These are phyloP conservation scores for Leptosomus discolor DNA, from an alignment of 2,113 vertebrate species.

Conservation along the genomic window DNA sequence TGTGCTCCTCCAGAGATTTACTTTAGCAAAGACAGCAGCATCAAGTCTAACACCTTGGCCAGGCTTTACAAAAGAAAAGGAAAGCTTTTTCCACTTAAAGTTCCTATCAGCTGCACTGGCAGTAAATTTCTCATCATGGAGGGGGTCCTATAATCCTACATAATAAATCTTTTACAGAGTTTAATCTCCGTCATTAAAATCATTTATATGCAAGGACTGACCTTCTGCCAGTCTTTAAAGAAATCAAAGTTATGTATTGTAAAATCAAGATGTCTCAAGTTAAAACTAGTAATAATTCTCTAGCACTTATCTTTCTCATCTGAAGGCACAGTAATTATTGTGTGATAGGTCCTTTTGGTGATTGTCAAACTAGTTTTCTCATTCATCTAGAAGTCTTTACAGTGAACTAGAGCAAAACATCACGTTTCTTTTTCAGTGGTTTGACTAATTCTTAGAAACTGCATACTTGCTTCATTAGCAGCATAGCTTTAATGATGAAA, in stretches of 20 bases:
- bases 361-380: neutral
- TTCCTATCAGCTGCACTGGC: neutral
- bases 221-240: neutral
- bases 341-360: neutral
- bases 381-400: neutral
- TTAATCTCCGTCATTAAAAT: neutral
- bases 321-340: neutral
- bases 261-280: neutral
- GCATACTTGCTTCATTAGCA: neutral
- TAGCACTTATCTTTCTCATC: neutral
- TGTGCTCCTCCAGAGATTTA: neutral
- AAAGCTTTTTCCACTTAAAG: neutral
- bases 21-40: neutral
- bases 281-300: neutral
- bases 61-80: neutral
- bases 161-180: conserved; percentile 9
- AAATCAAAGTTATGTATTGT: neutral
- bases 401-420: neutral
- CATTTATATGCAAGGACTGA: neutral
- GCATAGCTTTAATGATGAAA: neutral
- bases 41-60: neutral
- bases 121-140: neutral
- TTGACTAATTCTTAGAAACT: neutral
- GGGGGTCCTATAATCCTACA: neutral
- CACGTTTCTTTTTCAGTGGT: neutral